Conservation (phyloP, 2,797 vertebrate species). For the Pipistrellus nathusii region DNA sequence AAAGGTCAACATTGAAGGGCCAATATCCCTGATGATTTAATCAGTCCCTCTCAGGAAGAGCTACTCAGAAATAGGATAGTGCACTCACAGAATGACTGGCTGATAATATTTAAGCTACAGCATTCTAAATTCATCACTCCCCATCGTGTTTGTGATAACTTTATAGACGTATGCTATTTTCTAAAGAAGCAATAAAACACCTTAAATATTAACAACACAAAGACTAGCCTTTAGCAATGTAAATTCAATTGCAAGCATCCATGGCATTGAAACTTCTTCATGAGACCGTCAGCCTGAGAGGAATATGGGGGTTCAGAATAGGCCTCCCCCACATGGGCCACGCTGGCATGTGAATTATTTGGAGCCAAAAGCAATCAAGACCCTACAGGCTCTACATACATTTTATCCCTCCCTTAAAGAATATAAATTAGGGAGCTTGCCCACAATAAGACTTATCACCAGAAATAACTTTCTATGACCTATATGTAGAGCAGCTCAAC, state of each 20-base stretch:
- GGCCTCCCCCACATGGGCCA: not conserved
- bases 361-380: not conserved
- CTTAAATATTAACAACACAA: not conserved
- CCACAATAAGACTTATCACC: not conserved
- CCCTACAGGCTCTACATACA: too few species aligned
- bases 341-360: not conserved
- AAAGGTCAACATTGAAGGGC: conserved; percentile 26
- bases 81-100: not conserved
- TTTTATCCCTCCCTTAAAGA: not conserved
- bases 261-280: not conserved
- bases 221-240: not conserved
- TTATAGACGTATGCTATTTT: not conserved
- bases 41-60: conserved; percentile 30
- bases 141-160: not conserved
- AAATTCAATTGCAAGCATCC: not conserved
- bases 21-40: not conserved
- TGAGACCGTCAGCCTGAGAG: not conserved
- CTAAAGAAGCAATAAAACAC: not conserved
- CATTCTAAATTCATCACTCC: not conserved
- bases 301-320: too few species aligned
- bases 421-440: not conserved
- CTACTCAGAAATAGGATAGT: not conserved
- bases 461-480: not conserved
- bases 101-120: not conserved
- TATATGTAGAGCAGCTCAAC: not conserved